Evolutionary conservation across 2,113 vertebrate genomes (phyloP), one percentile per base, ranked within the genome.

Genomic region (Probosciger aterrimus): DNA sequence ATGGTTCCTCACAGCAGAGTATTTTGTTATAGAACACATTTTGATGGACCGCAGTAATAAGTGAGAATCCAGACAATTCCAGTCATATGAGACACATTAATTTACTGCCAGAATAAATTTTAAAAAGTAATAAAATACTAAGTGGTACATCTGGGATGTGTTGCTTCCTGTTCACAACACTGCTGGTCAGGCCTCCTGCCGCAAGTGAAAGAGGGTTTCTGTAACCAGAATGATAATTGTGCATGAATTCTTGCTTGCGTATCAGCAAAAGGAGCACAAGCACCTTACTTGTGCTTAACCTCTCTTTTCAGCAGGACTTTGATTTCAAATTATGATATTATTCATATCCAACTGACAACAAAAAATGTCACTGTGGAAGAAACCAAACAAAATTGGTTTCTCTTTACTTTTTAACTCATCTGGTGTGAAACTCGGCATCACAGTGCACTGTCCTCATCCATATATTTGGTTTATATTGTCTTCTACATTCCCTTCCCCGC

Each of bases 141-240:
- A 65, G 20, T 18, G 11, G 1, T 53, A 11, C 11, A 33, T 37
- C 39, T 76, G 20, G 23, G 20, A 69, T 44, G 23, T 64, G 33
- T 64, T 0, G 1, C 57, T 80, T 86, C 23, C 16, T 69, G 39
- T 11, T 84, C 33, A 77, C 2, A 9, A 9, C 3, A 2, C 4
- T 77, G 31, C 19, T 55, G 15, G 15, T 9, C 11, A 55, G 13
- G 18, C 9, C 27, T 76, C 6, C 13, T 39, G 14, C 46, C 63
- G 11, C 35, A 71, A 68, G 10, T 71, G 39, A 43, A 76, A 64
- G 8, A 12, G 15, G 7, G 9, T 39, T 82, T 74, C 65, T 63
- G 18, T 47, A 70, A 49, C 8, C 8, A 30, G 4, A 67, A 63
- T 8, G 10, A 75, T 9, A 10, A 27, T 6, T 2, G 4, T 50